A percentile compares a stretch with the other conserved stretches of the same genome.
Conservation (phyloP, 1,140 invertebrate species). For the Drosophila lowei region DNA sequence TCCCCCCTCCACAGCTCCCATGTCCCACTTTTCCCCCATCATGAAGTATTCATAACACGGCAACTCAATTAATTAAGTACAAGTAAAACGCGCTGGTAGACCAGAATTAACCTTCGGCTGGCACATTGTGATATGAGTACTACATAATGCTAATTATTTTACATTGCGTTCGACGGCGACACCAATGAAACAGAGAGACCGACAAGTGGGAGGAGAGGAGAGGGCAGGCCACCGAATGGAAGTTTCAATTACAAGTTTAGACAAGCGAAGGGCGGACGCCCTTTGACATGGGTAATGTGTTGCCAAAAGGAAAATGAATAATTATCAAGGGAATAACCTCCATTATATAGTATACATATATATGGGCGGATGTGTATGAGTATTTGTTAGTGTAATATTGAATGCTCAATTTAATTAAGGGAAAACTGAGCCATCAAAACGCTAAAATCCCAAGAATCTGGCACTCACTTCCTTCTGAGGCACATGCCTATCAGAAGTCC, state of each 20-base stretch:
- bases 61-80: slow-evolving; percentile 77
- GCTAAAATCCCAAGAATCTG: slow-evolving; percentile 6
- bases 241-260: slow-evolving; percentile 70
- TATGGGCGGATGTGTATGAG: not conserved
- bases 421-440: not conserved
- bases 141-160: slow-evolving; percentile 73
- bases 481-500: no score
- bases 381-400: no score
- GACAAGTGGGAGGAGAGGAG: slow-evolving; percentile 3
- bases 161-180: slow-evolving; percentile 37
- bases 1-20: not conserved
- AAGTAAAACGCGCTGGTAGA: slow-evolving; percentile 48
- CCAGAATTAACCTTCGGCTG: slow-evolving; percentile 28
- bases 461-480: no score
- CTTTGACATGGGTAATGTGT: slow-evolving; percentile 61
- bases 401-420: slow-evolving; percentile 15
- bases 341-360: slow-evolving; percentile 6
- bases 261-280: slow-evolving; percentile 35
- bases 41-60: slow-evolving; percentile 77
- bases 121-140: slow-evolving; percentile 43
- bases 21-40: slow-evolving; percentile 17
- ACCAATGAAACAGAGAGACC: not conserved
- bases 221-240: slow-evolving; percentile 2
- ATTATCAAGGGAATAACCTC: slow-evolving; percentile 33
- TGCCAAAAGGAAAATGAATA: slow-evolving; percentile 60